These are phyloP conservation scores for Pseudorasbora parva DNA, from an alignment of 2,113 vertebrate genomes.

Conservation along the genomic window DNA sequence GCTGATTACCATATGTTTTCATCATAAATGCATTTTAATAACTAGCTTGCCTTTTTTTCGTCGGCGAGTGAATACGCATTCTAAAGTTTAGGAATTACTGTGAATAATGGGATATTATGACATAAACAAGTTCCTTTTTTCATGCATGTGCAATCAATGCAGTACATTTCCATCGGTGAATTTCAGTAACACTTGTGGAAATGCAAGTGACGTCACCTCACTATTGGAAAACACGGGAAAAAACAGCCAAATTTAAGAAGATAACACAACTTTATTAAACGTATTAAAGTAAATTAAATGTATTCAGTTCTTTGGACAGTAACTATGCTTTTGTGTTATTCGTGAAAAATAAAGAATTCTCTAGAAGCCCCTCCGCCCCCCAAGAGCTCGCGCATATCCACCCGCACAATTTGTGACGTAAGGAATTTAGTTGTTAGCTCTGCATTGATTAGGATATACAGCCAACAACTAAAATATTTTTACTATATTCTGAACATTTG, in stretches of 20 bases:
- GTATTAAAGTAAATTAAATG: background rate
- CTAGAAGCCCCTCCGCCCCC: constrained; percentile 3
- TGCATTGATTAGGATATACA: background rate
- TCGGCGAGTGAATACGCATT: background rate
- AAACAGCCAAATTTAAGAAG: background rate
- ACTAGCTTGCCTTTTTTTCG: background rate
- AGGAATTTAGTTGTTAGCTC: background rate
- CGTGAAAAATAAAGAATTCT: background rate
- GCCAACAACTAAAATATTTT: background rate
- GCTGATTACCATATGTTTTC: background rate
- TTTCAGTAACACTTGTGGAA: background rate
- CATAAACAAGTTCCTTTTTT: background rate
- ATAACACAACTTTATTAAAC: background rate
- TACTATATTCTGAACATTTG: background rate
- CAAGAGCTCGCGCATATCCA: background rate
- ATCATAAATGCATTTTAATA: background rate
- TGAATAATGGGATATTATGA: background rate
- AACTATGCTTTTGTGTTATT: background rate
- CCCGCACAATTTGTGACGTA: background rate
- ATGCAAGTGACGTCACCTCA: background rate
- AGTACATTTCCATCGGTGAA: background rate
- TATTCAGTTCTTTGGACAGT: background rate
- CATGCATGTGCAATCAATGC: background rate
- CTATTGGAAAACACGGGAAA: background rate
- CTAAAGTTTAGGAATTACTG: background rate